phyloP scores from a whole-genome alignment of 2,888 invertebrate species.

The Prosapia bicincta region DNA sequence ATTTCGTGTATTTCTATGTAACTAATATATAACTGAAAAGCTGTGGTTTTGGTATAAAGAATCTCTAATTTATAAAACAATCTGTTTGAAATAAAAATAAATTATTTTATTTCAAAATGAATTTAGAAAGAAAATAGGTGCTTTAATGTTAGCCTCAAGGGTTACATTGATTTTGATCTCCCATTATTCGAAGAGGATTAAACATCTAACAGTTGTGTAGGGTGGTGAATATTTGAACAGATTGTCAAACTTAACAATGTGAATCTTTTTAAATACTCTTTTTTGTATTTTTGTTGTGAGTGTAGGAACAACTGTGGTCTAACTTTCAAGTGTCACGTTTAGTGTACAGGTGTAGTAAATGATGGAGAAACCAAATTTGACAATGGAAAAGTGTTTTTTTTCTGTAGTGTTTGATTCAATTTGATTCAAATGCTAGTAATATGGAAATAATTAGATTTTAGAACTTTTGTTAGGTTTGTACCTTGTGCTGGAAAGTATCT shows the following conservation, averaged over 20 bases:
- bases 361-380: background rate
- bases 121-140: conserved; percentile 16
- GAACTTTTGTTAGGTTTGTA: background rate
- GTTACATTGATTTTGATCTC: background rate
- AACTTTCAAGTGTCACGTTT: background rate
- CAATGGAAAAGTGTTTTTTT: background rate
- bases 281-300: background rate
- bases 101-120: background rate
- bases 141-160: conserved; percentile 19
- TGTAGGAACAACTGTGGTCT: background rate
- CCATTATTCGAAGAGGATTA: background rate
- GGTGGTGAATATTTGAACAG: background rate
- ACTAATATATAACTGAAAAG: background rate
- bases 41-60: background rate
- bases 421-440: background rate
- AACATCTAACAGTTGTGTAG: background rate
- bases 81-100: background rate
- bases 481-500: background rate
- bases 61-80: background rate
- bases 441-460: background rate
- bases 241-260: background rate
- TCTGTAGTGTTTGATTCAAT: background rate
- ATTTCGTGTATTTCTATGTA: background rate
- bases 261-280: background rate
- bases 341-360: background rate